Percentiles rank a stretch among this genome's conserved stretches.
Evolutionary conservation across 64 coral and sea anemone genomes (phyloP).

Genomic region (Montipora capricornis): DNA sequence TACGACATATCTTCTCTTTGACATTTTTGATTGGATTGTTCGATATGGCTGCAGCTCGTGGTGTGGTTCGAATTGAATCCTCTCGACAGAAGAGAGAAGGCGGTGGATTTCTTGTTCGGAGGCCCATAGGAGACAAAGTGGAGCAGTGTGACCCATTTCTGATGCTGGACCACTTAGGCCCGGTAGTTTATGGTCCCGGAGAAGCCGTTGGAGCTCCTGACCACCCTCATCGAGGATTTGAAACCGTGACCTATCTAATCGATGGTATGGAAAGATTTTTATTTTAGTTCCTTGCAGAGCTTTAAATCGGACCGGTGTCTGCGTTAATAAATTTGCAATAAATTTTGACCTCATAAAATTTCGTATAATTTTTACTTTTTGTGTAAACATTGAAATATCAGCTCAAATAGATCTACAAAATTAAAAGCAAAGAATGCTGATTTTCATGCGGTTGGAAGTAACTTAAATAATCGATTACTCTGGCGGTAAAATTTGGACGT

Average conservation of each 20-base stretch:
- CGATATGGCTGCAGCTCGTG: conserved; percentile 62
- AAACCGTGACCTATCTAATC: conserved; percentile 96
- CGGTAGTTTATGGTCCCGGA: conserved; percentile 81
- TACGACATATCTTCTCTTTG: not conserved
- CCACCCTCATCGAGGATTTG: conserved; percentile 97
- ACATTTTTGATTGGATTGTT: not conserved
- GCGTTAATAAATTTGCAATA: no score
- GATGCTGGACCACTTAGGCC: conserved; percentile 94
- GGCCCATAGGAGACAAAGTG: conserved; percentile 88
- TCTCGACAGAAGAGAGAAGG: conserved; percentile 94
- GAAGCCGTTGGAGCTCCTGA: conserved; percentile 96
- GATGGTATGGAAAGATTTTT: conserved; percentile 61
- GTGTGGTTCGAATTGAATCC: conserved; percentile 76
- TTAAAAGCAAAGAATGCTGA: not conserved
- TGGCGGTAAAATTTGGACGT: no score
- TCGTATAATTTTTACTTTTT: not conserved
- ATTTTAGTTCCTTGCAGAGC: not conserved
- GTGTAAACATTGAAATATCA: not conserved
- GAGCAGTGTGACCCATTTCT: conserved; percentile 86
- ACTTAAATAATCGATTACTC: no score
- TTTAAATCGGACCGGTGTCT: no score
- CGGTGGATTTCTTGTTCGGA: conserved; percentile 94
- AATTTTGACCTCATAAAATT: not conserved
- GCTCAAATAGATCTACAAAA: not conserved
- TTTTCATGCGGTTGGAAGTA: no score